Percentiles rank a stretch among this genome's conserved stretches.
Evolutionary conservation across 2,797 vertebrate genomes (phyloP).

Genomic region (Anabacerthia variegaticeps): DNA sequence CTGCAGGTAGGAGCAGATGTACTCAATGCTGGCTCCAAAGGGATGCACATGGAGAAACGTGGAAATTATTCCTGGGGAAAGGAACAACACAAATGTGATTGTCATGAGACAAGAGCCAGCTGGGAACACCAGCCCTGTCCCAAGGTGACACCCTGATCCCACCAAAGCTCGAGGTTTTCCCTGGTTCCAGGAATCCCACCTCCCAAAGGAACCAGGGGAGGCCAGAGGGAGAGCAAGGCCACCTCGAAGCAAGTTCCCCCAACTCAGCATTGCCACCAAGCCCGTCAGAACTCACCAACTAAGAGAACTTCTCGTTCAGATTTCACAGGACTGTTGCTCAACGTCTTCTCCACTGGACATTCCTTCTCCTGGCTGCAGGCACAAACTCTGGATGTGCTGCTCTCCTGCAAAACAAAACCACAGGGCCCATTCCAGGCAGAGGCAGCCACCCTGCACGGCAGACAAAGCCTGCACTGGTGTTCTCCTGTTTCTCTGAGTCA

Average conservation of each 20-base stretch:
- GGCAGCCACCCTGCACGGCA: not conserved
- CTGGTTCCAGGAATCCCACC: not conserved
- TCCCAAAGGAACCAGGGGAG: not conserved
- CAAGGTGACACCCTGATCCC: not conserved
- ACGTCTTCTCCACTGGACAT: constrained; percentile 79
- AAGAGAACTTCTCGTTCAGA: constrained; percentile 91
- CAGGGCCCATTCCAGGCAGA: not conserved
- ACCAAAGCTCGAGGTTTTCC: not conserved
- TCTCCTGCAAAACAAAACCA: constrained; percentile 75
- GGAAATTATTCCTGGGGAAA: constrained; percentile 89
- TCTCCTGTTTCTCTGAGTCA: not conserved
- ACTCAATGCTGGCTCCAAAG: constrained; percentile 92
- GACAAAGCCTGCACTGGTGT: not conserved
- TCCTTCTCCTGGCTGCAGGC: constrained; percentile 90
- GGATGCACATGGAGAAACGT: constrained; percentile 94
- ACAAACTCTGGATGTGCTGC: constrained; percentile 76
- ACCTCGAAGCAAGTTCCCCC: not conserved
- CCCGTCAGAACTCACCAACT: constrained; percentile 81
- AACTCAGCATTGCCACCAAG: not conserved
- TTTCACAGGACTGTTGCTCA: constrained; percentile 83
- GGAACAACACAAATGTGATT: not conserved
- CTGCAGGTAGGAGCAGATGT: constrained; percentile 95
- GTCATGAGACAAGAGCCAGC: not conserved
- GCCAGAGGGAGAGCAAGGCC: not conserved
- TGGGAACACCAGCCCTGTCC: not conserved